Evolutionary conservation across 2,113 vertebrate genomes (phyloP).

Genomic region (Protobothrops mucrosquamatus): DNA sequence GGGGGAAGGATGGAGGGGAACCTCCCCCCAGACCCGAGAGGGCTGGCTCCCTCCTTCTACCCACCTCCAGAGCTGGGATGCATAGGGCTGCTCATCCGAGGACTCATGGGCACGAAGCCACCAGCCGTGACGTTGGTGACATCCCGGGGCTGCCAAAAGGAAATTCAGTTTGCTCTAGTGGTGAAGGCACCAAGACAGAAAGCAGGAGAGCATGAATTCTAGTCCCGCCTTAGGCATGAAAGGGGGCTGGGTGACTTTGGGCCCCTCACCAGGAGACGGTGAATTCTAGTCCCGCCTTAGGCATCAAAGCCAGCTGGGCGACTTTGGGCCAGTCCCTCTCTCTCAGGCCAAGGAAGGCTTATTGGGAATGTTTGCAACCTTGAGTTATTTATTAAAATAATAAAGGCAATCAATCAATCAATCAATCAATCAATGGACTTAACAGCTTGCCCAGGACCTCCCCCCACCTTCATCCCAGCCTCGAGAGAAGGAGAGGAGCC

Average conservation of each 20-base stretch:
- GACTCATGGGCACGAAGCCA: slow-evolving; percentile 91
- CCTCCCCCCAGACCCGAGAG: too few relatives aligned
- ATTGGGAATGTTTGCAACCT: neutral
- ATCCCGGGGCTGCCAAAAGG: slow-evolving; percentile 79
- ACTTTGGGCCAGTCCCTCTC: neutral
- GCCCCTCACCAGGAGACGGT: neutral
- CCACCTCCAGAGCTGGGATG: slow-evolving; percentile 81
- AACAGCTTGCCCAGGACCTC: neutral
- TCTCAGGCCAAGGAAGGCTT: neutral
- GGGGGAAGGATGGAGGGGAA: neutral
- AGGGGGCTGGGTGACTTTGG: neutral
- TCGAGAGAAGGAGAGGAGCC: neutral
- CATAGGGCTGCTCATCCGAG: slow-evolving; percentile 93
- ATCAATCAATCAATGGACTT: neutral
- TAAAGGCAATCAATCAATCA: neutral
- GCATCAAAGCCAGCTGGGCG: too few relatives aligned
- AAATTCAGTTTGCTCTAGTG: neutral
- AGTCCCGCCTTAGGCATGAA: neutral
- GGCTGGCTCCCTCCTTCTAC: neutral
- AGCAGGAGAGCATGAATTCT: neutral
- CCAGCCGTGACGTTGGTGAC: slow-evolving; percentile 91
- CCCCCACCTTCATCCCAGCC: neutral
- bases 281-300: neutral
- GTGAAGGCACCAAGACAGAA: neutral
- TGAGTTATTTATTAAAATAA: neutral